Evolutionary conservation across 2,113 vertebrate genomes (phyloP).

Genomic region (Cyprinodon tularosa): DNA sequence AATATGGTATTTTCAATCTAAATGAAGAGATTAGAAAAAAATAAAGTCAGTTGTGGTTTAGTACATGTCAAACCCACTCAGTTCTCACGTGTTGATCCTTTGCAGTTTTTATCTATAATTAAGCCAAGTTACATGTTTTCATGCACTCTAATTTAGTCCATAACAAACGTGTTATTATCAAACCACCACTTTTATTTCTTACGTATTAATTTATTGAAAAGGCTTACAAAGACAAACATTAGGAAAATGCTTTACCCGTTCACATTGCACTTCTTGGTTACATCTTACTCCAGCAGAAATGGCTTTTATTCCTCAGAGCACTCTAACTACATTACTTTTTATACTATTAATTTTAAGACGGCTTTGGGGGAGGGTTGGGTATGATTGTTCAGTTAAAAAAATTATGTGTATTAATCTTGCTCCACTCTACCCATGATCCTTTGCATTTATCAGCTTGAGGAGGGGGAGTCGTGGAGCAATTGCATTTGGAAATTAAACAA

Average conservation of each 20-base stretch:
- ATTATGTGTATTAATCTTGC: slow-evolving; percentile 63
- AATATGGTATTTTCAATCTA: too few species aligned
- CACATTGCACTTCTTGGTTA: slow-evolving; percentile 23
- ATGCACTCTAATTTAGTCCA: background rate
- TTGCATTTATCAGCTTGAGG: slow-evolving; percentile 66
- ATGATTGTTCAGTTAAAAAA: slow-evolving; percentile 56
- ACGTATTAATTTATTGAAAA: slow-evolving; percentile 50
- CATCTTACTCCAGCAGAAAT: slow-evolving; percentile 40
- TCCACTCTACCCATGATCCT: slow-evolving; percentile 57
- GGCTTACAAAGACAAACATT: slow-evolving; percentile 29
- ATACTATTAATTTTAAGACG: slow-evolving; percentile 2
- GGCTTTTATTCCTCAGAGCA: slow-evolving; percentile 42
- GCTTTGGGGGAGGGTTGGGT: background rate
- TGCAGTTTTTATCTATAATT: too few species aligned
- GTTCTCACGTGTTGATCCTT: too few species aligned
- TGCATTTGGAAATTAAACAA: slow-evolving; percentile 76
- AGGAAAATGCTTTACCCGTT: slow-evolving; percentile 35
- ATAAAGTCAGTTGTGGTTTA: too few species aligned
- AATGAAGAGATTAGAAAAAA: too few species aligned
- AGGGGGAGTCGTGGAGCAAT: slow-evolving; percentile 60
- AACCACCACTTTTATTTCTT: background rate
- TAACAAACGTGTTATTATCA: background rate
- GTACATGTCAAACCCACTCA: too few species aligned
- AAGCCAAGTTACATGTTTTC: background rate
- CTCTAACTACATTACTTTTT: slow-evolving; percentile 49